These are phyloP conservation scores for Cassiopea andromeda DNA, from an alignment of 30 jellyfish, hydroid and myxozoan genomes.

Conservation along the genomic window DNA sequence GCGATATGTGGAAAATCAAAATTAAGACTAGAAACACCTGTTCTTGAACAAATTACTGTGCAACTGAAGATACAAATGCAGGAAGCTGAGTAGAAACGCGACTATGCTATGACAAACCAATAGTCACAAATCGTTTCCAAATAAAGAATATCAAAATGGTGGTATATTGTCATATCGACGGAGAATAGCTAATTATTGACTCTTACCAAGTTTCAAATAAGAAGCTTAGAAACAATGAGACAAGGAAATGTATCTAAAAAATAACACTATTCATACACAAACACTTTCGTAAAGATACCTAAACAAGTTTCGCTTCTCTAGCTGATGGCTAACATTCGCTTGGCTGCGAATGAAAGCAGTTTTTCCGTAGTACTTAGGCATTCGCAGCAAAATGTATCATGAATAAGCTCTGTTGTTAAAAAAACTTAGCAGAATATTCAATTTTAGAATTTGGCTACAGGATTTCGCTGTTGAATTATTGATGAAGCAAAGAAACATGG, in stretches of 20 bases:
- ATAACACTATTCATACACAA: neutral
- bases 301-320: neutral
- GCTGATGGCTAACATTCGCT: neutral
- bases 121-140: neutral
- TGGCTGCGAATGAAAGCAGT: neutral
- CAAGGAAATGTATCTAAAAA: neutral
- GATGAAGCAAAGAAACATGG: constrained; percentile 38
- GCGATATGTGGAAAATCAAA: neutral
- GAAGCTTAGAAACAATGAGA: neutral
- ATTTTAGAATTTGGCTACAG: constrained; percentile 30
- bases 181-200: neutral
- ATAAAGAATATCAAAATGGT: neutral
- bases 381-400: neutral
- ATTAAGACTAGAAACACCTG: constrained; percentile 4
- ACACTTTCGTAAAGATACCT: neutral
- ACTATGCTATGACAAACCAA: neutral
- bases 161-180: neutral
- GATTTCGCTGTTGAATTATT: constrained; percentile 59
- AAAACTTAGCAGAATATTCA: neutral
- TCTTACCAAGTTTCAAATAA: neutral
- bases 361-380: neutral
- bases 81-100: neutral
- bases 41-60: neutral
- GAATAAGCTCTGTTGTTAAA: neutral
- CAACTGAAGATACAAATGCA: constrained; percentile 15